A percentile compares a stretch with the other conserved stretches of the same genome.
phyloP scores from a whole-genome alignment of 2,113 vertebrate species.

The Pseudopipra pipra region DNA sequence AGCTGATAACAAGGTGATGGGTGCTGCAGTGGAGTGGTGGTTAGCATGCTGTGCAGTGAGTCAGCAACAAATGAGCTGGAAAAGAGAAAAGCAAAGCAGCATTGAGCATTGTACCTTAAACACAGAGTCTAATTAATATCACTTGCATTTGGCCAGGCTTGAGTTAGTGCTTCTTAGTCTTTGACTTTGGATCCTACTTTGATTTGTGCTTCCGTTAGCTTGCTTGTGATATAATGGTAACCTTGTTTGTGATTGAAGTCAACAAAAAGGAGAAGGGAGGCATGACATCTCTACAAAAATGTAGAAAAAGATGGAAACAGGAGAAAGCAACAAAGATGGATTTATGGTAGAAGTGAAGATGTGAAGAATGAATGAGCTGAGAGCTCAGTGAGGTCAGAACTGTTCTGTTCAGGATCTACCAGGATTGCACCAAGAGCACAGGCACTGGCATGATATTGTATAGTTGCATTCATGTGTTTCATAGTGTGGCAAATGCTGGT shows the following conservation, averaged over 20 bases:
- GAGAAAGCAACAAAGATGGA: rapidly evolving
- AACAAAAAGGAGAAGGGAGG: background rate
- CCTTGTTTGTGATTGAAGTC: background rate
- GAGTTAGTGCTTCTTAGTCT: background rate
- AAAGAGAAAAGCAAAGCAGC: background rate
- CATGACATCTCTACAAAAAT: background rate
- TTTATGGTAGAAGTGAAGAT: background rate
- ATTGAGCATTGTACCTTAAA: background rate
- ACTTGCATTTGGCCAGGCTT: background rate
- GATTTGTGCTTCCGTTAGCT: background rate
- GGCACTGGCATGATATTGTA: too few relatives aligned
- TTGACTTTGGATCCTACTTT: background rate
- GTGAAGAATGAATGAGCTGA: background rate
- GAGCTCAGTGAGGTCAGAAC: background rate
- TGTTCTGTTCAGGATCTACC: background rate
- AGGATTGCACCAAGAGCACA: too few relatives aligned
- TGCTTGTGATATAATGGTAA: background rate
- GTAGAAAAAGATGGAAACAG: background rate
- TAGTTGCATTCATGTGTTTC: background rate
- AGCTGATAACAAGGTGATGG: background rate
- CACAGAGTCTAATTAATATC: background rate
- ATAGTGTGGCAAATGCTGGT: background rate
- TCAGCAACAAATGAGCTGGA: slow-evolving; percentile 5
- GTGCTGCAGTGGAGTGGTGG: background rate
- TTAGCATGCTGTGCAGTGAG: background rate